phyloP scores from a whole-genome alignment of 2,113 vertebrate species.

The Colistium nudipinnis region DNA sequence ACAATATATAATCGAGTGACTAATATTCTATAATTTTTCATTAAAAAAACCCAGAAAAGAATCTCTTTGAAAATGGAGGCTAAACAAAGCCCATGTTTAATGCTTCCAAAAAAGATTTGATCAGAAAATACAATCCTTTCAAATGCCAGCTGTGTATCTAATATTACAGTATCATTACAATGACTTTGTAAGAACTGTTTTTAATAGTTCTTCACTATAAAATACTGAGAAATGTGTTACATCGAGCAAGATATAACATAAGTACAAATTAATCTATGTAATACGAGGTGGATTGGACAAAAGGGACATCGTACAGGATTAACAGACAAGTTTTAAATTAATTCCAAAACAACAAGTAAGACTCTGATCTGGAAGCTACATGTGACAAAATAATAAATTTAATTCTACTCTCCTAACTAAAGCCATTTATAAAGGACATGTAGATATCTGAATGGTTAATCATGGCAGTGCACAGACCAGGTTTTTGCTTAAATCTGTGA shows the following conservation, averaged over 20 bases:
- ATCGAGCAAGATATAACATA: slow-evolving; percentile 69
- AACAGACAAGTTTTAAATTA: slow-evolving; percentile 75
- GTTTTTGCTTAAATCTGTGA: slow-evolving; percentile 51
- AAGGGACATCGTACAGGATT: slow-evolving; percentile 69
- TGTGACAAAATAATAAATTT: slow-evolving; percentile 41
- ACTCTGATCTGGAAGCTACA: slow-evolving; percentile 72
- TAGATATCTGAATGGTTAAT: slow-evolving; percentile 49
- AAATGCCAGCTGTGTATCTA: slow-evolving; percentile 64
- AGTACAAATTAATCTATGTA: slow-evolving; percentile 72
- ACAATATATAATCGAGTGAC: too few relatives aligned
- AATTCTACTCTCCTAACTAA: slow-evolving; percentile 43
- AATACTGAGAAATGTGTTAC: slow-evolving; percentile 80
- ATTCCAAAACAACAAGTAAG: slow-evolving; percentile 66
- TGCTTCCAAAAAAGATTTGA: slow-evolving; percentile 79
- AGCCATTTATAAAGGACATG: slow-evolving; percentile 40
- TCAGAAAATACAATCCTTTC: slow-evolving; percentile 80
- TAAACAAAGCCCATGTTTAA: slow-evolving; percentile 78
- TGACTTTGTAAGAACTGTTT: slow-evolving; percentile 58
- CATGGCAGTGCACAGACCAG: slow-evolving; percentile 72
- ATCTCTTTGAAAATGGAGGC: slow-evolving; percentile 75
- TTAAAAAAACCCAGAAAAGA: not conserved
- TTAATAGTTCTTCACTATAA: slow-evolving; percentile 69
- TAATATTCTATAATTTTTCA: not conserved
- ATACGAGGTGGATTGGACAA: slow-evolving; percentile 70
- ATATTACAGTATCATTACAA: slow-evolving; percentile 61